Percentiles rank a stretch among this genome's conserved stretches.
phyloP scores from a whole-genome alignment of 1,140 invertebrate species.

The Macrobrachium rosenbergii region DNA sequence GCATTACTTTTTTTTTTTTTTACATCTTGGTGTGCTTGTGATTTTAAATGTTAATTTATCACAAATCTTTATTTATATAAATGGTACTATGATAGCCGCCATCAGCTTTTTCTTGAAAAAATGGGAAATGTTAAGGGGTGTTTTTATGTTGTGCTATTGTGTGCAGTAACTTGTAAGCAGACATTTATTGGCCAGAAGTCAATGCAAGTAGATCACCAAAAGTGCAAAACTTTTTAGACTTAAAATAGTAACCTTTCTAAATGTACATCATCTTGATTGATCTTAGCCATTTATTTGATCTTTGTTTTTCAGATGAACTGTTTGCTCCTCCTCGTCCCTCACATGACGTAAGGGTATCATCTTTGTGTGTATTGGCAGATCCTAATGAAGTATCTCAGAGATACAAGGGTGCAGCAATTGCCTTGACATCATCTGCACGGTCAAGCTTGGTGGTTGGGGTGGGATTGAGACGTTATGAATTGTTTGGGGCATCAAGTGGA shows the following conservation, averaged over 20 bases:
- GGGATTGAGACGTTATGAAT: conserved; percentile 64
- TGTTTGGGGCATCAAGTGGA: conserved; percentile 48
- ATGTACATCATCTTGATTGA: no score
- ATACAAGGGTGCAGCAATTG: conserved; percentile 14
- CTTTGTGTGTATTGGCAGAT: conserved; percentile 73
- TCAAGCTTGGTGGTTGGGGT: conserved; percentile 73
- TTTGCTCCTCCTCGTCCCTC: conserved; percentile 68
- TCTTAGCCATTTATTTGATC: no score
- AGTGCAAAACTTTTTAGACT: no score
- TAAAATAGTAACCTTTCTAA: no score
- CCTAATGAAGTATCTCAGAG: conserved; percentile 60
- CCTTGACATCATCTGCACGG: conserved; percentile 47
- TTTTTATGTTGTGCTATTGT: no score
- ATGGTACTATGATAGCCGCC: no score
- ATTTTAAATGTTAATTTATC: not conserved
- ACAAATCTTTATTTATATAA: not conserved
- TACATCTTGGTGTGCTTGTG: not conserved
- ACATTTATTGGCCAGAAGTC: no score
- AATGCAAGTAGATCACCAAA: no score
- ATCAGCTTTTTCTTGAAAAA: no score
- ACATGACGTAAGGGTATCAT: conserved; percentile 71
- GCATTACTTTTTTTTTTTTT: conserved; percentile 11
- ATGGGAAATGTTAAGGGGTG: no score
- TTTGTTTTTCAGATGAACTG: conserved; percentile 60
- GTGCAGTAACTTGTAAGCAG: no score